Conservation (phyloP, 64 coral and sea anemone genomes). For the Actinia equina region DNA sequence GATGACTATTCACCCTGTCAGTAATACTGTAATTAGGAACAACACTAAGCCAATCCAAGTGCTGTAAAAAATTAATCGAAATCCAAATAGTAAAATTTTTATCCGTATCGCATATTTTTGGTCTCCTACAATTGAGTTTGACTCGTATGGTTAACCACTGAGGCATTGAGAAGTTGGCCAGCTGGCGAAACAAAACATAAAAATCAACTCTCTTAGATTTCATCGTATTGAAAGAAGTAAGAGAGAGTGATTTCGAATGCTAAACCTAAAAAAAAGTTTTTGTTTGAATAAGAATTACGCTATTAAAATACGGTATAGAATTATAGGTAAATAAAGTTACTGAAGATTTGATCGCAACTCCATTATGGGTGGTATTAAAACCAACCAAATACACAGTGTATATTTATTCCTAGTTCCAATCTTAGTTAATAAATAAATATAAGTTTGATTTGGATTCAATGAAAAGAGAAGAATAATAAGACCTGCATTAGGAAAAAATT, state of each 20-base stretch:
- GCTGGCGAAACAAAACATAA: neutral
- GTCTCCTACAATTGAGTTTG: conserved; percentile 10
- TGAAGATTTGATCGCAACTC: neutral
- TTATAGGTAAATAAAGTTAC: no score
- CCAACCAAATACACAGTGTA: neutral
- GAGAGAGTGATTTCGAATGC: neutral
- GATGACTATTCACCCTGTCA: neutral
- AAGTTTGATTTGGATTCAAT: neutral
- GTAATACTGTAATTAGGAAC: neutral
- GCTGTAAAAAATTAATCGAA: neutral
- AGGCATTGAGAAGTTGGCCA: neutral
- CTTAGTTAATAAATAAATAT: neutral
- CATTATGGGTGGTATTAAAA: neutral
- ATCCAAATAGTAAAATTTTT: neutral
- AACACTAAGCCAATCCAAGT: neutral
- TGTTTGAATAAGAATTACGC: neutral
- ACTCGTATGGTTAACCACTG: conserved; percentile 12
- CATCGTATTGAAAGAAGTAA: neutral
- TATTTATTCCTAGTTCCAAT: neutral
- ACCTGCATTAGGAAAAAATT: neutral
- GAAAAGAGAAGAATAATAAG: neutral
- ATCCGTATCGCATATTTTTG: neutral
- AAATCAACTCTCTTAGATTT: neutral
- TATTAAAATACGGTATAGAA: neutral
- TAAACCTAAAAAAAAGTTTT: neutral